phyloP scores from a whole-genome alignment of 2,113 vertebrate species.

The Cranoglanis bouderius region DNA sequence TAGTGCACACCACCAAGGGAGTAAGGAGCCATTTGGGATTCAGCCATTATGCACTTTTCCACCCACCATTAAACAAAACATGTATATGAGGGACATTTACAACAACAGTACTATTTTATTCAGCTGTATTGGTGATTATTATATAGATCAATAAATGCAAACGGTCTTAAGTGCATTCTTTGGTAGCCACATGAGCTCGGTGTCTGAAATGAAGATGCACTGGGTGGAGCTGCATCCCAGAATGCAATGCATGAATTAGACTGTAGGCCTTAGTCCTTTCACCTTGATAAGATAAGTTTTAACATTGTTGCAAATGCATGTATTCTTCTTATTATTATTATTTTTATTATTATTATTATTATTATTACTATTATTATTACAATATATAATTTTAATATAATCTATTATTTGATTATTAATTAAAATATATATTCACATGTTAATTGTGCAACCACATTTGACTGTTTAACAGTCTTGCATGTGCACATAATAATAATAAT shows the following conservation, averaged over 20 bases:
- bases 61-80: background rate
- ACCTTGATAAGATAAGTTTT: background rate
- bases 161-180: background rate
- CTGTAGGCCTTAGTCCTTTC: background rate
- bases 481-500: background rate
- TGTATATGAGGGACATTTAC: background rate
- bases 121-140: too few species aligned
- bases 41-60: background rate
- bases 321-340: background rate
- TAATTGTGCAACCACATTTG: background rate
- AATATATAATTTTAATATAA: too few species aligned
- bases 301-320: background rate
- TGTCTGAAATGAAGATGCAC: constrained; percentile 4
- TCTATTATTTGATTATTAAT: background rate
- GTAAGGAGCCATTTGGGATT: background rate
- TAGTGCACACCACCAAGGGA: background rate
- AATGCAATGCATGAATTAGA: constrained; percentile 26
- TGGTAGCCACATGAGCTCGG: background rate
- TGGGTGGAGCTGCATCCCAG: constrained; percentile 51
- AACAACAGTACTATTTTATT: background rate
- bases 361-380: background rate
- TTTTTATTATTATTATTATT: background rate
- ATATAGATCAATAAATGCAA: background rate
- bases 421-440: background rate
- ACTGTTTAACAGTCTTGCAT: background rate